Conservation (phyloP, 2,113 vertebrate species). For the Orthonyx spaldingii region DNA sequence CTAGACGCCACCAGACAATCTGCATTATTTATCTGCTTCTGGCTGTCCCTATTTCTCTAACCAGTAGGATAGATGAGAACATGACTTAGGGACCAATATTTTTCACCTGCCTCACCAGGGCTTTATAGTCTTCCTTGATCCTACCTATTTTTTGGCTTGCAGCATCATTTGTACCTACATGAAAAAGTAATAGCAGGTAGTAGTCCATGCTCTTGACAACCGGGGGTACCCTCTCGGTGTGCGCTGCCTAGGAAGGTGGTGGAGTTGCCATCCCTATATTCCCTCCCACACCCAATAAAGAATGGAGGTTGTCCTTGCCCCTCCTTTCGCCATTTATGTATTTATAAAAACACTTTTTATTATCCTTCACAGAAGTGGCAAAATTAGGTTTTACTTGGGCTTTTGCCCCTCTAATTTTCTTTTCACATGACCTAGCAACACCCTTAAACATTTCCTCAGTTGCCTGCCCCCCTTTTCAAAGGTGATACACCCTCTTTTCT, state of each 20-base stretch:
- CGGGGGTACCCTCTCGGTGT: background rate
- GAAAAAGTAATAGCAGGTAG: background rate
- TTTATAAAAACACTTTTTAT: background rate
- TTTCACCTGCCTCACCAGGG: background rate
- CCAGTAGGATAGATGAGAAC: background rate
- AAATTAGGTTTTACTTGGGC: background rate
- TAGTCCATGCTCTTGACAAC: no score
- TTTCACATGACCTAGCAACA: background rate
- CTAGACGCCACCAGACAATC: fast-evolving
- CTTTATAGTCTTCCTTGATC: background rate
- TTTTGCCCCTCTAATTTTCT: background rate
- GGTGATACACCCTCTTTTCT: background rate
- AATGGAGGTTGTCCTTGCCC: background rate
- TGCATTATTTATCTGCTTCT: background rate
- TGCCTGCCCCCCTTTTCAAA: background rate
- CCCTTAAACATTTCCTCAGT: background rate
- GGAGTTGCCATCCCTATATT: background rate
- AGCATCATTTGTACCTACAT: background rate
- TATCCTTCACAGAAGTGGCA: background rate
- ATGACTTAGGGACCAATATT: background rate
- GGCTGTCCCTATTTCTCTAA: background rate
- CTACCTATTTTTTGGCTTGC: background rate
- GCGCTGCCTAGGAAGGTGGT: background rate
- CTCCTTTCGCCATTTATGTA: background rate
- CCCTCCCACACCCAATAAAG: fast-evolving